Percentiles rank a stretch among this genome's conserved stretches.
These are phyloP conservation scores for Heliangelus exortis DNA, from an alignment of 2,797 vertebrate genomes.

Conservation along the genomic window DNA sequence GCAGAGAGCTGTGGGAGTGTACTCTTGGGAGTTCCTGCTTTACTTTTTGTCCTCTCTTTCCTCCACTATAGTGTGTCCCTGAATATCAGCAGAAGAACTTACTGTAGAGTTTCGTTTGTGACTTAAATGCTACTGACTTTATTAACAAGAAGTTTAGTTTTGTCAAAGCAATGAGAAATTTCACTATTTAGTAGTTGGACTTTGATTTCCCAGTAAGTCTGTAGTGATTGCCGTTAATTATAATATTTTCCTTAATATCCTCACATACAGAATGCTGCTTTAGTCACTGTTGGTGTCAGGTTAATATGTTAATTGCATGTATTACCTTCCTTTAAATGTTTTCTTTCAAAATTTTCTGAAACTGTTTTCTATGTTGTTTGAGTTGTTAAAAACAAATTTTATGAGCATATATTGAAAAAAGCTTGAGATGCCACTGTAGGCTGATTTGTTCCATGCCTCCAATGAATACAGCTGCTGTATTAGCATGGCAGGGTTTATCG, in stretches of 20 bases:
- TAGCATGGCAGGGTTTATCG: too few relatives aligned
- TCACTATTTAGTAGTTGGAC: neutral
- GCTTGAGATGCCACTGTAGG: neutral
- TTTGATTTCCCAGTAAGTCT: neutral
- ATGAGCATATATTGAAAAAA: neutral
- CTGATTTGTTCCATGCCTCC: neutral
- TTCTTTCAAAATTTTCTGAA: neutral
- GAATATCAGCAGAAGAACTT: neutral
- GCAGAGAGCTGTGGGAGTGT: neutral
- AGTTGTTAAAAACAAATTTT: too few relatives aligned
- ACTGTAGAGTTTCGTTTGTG: neutral
- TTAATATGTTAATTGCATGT: neutral
- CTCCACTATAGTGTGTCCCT: neutral
- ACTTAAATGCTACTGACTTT: neutral
- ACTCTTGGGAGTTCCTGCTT: neutral
- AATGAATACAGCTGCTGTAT: neutral
- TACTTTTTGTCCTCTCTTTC: neutral
- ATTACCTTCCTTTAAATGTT: neutral
- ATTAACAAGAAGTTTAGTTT: neutral
- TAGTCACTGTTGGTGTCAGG: neutral
- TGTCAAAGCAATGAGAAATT: neutral
- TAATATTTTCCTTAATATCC: neutral
- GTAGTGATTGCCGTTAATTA: neutral
- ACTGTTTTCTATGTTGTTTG: neutral
- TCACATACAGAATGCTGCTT: neutral